phyloP scores from a whole-genome alignment of 2,888 invertebrate species.

The Macrosiphum euphorbiae region DNA sequence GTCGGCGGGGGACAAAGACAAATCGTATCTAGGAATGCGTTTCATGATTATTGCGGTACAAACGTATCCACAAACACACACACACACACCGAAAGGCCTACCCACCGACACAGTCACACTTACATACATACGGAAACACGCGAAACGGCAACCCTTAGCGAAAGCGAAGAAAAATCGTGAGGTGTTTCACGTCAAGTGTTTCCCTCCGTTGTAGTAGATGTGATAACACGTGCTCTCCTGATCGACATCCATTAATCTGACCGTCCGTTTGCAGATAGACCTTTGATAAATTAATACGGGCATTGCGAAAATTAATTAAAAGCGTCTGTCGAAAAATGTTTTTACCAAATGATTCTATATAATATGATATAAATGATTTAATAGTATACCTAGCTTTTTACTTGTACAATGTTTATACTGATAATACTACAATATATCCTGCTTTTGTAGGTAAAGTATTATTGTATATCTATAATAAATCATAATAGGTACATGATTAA shows the following conservation, averaged over 20 bases:
- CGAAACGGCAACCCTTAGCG: not conserved
- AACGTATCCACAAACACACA: not conserved
- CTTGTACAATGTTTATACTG: not conserved
- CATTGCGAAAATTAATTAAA: constrained; percentile 49
- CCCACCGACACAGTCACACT: not conserved
- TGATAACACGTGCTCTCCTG: constrained; percentile 51
- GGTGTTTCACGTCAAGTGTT: constrained; percentile 43
- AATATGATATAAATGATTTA: not conserved
- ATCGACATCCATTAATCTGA: constrained; percentile 58
- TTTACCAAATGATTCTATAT: not conserved
- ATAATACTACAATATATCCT: not conserved
- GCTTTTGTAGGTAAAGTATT: not conserved
- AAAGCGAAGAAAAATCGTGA: constrained; percentile 51
- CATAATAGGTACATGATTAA: not conserved
- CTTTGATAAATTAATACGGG: constrained; percentile 50
- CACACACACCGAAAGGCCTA: not conserved
- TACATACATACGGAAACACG: not conserved
- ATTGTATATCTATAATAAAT: not conserved
- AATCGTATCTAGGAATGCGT: constrained; percentile 45
- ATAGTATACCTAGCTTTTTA: not conserved
- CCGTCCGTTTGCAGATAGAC: constrained; percentile 11
- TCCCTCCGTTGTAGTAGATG: not conserved
- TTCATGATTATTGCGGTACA: constrained; percentile 44
- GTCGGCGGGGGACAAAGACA: constrained; percentile 49
- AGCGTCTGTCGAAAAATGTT: not conserved